A percentile compares a stretch with the other conserved stretches of the same genome.
Conservation (phyloP, 2,113 vertebrate genomes). For the Elephantulus edwardii region DNA sequence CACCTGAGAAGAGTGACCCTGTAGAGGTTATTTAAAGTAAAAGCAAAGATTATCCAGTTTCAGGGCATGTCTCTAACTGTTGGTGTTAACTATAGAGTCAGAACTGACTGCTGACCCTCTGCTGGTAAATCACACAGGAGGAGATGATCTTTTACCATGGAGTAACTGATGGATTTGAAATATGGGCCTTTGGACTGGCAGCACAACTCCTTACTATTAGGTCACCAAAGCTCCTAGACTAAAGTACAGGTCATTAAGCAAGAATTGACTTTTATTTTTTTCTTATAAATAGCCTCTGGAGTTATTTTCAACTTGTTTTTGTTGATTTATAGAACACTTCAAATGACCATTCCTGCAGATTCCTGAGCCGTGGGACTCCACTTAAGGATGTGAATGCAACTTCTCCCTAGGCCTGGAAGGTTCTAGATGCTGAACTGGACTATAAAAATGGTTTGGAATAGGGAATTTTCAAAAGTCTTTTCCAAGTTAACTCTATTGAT, state of each 20-base stretch:
- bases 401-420: neutral
- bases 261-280: neutral
- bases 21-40: neutral
- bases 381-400: neutral
- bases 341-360: neutral
- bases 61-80: too few relatives aligned
- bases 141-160: too few relatives aligned
- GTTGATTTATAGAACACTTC: slow-evolving; percentile 24
- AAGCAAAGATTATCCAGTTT: neutral
- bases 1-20: neutral
- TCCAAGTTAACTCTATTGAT: neutral
- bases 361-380: too few relatives aligned
- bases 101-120: too few relatives aligned
- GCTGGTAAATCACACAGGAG: too few relatives aligned
- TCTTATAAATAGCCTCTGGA: neutral
- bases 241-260: neutral
- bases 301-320: neutral
- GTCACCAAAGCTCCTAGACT: too few relatives aligned
- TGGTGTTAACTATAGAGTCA: too few relatives aligned
- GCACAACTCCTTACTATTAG: too few relatives aligned
- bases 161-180: too few relatives aligned
- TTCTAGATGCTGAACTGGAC: neutral
- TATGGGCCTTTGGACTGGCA: too few relatives aligned
- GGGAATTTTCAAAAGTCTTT: neutral
- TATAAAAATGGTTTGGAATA: neutral